Conservation (phyloP, 1,140 invertebrate genomes). For the Trachymyrmex cornetzi region DNA sequence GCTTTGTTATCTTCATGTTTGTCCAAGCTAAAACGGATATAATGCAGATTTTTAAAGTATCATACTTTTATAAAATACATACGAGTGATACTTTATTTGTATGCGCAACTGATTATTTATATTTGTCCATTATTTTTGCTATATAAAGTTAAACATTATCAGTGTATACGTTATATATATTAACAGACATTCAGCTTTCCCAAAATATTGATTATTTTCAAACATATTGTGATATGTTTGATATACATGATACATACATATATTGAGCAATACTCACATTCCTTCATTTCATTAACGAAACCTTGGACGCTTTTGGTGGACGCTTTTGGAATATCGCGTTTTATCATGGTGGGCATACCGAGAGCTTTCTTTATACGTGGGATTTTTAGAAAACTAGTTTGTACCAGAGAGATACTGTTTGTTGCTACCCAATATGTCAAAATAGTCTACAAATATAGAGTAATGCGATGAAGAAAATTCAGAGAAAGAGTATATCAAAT, state of each 20-base stretch:
- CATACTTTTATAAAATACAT: neutral
- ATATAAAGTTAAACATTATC: neutral
- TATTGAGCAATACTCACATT: conserved; percentile 89
- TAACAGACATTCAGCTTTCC: neutral
- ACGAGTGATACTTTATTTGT: neutral
- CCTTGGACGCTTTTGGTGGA: conserved; percentile 87
- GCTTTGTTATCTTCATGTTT: conserved; percentile 93
- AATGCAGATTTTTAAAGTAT: conserved; percentile 34
- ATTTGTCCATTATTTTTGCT: neutral
- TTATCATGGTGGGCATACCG: conserved; percentile 91
- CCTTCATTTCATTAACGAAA: conserved; percentile 93
- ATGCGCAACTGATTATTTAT: neutral
- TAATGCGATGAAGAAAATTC: neutral
- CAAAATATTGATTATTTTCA: neutral
- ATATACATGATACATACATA: too few relatives aligned
- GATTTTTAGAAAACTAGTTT: conserved; percentile 93
- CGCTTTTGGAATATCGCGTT: conserved; percentile 85
- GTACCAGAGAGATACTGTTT: conserved; percentile 95
- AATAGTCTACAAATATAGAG: conserved; percentile 89
- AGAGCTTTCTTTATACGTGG: conserved; percentile 92
- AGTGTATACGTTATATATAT: neutral
- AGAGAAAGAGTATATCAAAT: neutral
- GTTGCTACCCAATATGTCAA: conserved; percentile 96
- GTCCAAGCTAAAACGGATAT: conserved; percentile 89
- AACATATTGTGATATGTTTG: neutral